Conservation (phyloP, 2,113 vertebrate species). For the Trochalopteron elliotii region DNA sequence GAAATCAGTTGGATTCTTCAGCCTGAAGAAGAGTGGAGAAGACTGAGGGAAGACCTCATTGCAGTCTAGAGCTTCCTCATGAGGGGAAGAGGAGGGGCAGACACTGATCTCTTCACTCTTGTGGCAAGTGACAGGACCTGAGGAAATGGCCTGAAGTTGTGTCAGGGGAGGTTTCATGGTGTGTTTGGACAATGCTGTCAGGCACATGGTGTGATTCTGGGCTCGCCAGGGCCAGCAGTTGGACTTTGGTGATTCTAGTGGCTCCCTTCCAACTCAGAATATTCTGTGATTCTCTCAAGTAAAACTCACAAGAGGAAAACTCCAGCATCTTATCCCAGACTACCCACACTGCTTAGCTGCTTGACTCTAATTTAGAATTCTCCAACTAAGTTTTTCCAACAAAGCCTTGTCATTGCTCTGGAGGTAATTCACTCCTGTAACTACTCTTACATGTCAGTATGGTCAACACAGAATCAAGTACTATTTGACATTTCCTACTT, state of each 20-base stretch:
- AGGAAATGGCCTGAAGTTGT: not conserved
- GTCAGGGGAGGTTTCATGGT: not conserved
- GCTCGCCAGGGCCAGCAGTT: no score
- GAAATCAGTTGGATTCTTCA: not conserved
- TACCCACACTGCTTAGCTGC: not conserved
- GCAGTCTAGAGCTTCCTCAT: not conserved
- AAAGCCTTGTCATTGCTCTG: rapidly evolving
- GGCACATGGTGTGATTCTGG: not conserved
- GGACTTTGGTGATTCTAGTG: not conserved
- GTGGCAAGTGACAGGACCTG: not conserved
- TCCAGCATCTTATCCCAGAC: not conserved
- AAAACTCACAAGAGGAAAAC: not conserved
- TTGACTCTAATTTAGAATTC: not conserved
- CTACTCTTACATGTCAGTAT: not conserved
- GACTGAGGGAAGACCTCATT: not conserved
- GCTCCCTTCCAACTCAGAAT: not conserved
- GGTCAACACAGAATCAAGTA: not conserved
- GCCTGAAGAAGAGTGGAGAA: not conserved
- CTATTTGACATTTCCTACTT: not conserved
- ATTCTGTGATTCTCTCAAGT: not conserved
- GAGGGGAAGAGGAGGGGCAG: not conserved
- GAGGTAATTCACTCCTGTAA: not conserved
- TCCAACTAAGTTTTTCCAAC: not conserved
- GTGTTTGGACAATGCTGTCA: not conserved
- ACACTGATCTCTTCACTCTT: not conserved